These are phyloP conservation scores for Heliothis subflexa DNA, from an alignment of 1,140 invertebrate genomes.

Conservation along the genomic window DNA sequence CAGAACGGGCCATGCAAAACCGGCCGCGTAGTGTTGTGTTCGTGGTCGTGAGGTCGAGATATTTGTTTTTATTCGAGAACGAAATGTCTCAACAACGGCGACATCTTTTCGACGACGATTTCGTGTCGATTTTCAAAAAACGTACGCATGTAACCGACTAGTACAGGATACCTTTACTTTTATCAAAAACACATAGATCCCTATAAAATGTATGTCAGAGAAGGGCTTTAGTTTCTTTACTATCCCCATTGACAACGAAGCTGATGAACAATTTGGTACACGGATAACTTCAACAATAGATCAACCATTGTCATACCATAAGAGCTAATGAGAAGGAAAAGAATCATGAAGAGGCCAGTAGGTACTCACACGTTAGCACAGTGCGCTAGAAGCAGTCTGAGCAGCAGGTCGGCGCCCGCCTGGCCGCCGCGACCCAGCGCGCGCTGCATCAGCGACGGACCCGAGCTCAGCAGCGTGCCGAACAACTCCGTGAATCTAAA, in stretches of 20 bases:
- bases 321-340: not conserved
- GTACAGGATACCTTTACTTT: no score
- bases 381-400: conserved; percentile 60
- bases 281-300: not conserved
- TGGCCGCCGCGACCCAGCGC: conserved; percentile 65
- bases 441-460: conserved; percentile 66
- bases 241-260: no score
- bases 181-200: no score
- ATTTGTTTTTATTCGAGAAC: not conserved
- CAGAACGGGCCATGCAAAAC: not conserved
- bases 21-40: not conserved
- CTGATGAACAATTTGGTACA: no score
- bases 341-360: not conserved
- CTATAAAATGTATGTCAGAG: no score
- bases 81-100: no score
- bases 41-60: not conserved
- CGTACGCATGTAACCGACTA: no score
- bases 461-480: conserved; percentile 57
- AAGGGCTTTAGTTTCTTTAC: no score
- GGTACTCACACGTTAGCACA: conserved; percentile 30
- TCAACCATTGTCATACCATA: no score
- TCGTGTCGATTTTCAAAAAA: no score
- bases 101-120: no score
- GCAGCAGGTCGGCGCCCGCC: conserved; percentile 58
- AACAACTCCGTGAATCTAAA: conserved; percentile 70